phyloP scores from a whole-genome alignment of 2,888 invertebrate species.

The Xanthia icteritia region DNA sequence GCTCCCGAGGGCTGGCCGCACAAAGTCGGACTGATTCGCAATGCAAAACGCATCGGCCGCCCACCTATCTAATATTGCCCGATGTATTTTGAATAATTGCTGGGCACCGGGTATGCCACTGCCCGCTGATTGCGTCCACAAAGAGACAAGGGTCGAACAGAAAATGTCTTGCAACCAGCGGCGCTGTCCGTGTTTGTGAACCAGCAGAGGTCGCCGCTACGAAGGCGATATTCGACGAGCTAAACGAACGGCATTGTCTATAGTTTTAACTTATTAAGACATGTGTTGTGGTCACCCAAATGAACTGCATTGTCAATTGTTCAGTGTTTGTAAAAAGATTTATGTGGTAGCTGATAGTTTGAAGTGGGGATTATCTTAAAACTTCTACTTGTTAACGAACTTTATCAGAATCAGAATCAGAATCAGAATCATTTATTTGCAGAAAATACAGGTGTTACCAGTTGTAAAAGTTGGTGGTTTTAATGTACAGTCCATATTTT shows the following conservation, averaged over 20 bases:
- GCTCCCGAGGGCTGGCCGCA: slow-evolving; percentile 81
- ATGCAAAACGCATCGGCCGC: slow-evolving; percentile 89
- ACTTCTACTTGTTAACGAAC: not conserved
- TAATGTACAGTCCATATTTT: too few relatives aligned
- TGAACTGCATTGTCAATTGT: not conserved
- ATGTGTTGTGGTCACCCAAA: slow-evolving; percentile 4
- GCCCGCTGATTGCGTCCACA: slow-evolving; percentile 84
- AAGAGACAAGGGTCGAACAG: slow-evolving; percentile 81
- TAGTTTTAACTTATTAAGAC: slow-evolving; percentile 20
- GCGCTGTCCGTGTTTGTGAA: slow-evolving; percentile 35
- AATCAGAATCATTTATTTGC: too few relatives aligned
- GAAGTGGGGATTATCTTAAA: not conserved
- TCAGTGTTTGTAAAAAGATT: not conserved
- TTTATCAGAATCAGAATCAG: too few relatives aligned
- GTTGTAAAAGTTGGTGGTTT: too few relatives aligned
- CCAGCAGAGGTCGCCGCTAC: slow-evolving; percentile 17
- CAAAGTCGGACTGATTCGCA: slow-evolving; percentile 88
- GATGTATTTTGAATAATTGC: slow-evolving; percentile 90
- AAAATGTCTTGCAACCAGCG: slow-evolving; percentile 84
- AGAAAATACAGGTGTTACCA: too few relatives aligned
- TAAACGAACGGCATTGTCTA: slow-evolving; percentile 7
- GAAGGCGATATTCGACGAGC: not conserved
- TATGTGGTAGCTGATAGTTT: too few relatives aligned
- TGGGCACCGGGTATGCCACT: slow-evolving; percentile 73
- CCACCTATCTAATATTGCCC: slow-evolving; percentile 89